Evolutionary conservation across 2,888 invertebrate species (phyloP).

Genomic region (Meta bourneti): DNA sequence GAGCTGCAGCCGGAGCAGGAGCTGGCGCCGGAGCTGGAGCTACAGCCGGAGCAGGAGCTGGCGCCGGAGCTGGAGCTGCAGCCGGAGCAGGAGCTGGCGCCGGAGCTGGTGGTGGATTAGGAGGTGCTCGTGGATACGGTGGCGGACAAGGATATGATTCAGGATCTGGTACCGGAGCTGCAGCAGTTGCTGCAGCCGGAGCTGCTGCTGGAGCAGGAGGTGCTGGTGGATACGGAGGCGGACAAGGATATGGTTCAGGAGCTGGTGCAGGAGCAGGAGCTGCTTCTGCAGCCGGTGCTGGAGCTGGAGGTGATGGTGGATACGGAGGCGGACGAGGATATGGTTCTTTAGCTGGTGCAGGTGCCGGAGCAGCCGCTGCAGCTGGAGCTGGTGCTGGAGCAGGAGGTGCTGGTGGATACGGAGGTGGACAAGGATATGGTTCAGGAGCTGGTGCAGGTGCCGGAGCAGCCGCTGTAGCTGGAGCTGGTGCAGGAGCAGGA

Average conservation of each 20-base stretch:
- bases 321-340: too few relatives aligned
- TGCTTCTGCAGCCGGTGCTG: not conserved
- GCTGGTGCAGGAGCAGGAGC: conserved; percentile 27
- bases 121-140: not conserved
- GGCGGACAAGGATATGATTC: not conserved
- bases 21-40: conserved; percentile 8
- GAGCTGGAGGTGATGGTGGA: not conserved
- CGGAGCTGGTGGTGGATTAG: not conserved
- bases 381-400: not conserved
- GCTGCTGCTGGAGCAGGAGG: too few relatives aligned
- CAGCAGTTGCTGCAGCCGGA: conserved; percentile 11
- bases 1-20: not conserved
- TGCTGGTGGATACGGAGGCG: too few relatives aligned
- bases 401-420: not conserved
- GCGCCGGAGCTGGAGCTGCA: conserved; percentile 5
- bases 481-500: not conserved
- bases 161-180: conserved; percentile 2
- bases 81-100: conserved; percentile 3
- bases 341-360: too few relatives aligned
- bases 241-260: not conserved
- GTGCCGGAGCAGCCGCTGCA: not conserved
- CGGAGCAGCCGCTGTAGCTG: not conserved
- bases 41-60: not conserved
- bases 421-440: not conserved
- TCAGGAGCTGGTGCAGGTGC: not conserved